phyloP scores from a whole-genome alignment of 2,797 vertebrate genomes.

The Silurus lanzhouensis region DNA sequence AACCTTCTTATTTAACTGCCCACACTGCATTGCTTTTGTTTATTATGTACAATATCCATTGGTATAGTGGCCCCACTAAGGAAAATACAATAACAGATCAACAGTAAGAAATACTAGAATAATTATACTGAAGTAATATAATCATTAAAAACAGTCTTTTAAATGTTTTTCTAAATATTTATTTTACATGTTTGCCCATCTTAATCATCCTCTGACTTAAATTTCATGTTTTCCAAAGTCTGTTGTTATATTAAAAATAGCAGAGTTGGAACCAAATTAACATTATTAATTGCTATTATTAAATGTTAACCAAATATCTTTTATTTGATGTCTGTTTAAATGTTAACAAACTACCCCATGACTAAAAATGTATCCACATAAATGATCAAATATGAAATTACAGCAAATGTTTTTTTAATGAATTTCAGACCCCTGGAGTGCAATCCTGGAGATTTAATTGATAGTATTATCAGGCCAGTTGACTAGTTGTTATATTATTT shows the following conservation, averaged over 20 bases:
- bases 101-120: not conserved
- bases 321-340: too few relatives aligned
- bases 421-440: not conserved
- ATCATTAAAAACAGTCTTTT: not conserved
- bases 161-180: not conserved
- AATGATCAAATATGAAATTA: not conserved
- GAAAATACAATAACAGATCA: not conserved
- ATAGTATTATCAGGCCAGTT: not conserved
- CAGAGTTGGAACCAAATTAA: not conserved
- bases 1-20: not conserved
- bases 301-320: not conserved
- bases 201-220: not conserved
- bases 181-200: not conserved
- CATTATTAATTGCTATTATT: not conserved
- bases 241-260: not conserved
- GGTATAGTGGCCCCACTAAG: not conserved
- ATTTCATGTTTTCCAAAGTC: not conserved
- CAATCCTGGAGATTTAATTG: not conserved
- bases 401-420: not conserved
- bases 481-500: too few relatives aligned
- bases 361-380: not conserved
- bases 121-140: not conserved
- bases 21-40: not conserved
- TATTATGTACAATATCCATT: not conserved
- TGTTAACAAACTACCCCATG: not conserved